These are phyloP conservation scores for Scomberomorus guttatus DNA, from an alignment of 2,797 vertebrate species.

Conservation along the genomic window DNA sequence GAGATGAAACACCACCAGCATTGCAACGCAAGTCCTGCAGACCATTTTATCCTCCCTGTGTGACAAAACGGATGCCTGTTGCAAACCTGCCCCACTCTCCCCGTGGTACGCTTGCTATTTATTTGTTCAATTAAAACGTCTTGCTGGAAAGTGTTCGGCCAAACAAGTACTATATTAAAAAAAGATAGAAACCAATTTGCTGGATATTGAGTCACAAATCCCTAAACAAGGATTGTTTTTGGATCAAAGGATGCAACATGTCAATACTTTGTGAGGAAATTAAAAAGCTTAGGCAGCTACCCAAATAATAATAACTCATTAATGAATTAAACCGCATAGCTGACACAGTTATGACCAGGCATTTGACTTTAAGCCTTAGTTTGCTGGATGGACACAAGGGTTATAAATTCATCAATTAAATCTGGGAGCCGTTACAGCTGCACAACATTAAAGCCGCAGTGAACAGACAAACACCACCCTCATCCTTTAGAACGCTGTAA, in stretches of 20 bases:
- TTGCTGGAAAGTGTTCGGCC: conserved; percentile 58
- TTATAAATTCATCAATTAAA: conserved; percentile 42
- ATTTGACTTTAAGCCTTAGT: neutral
- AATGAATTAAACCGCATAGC: conserved; percentile 22
- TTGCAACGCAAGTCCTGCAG: conserved; percentile 68
- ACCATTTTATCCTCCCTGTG: conserved; percentile 66
- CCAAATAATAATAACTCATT: neutral
- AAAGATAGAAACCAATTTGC: conserved; percentile 72
- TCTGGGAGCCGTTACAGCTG: conserved; percentile 30
- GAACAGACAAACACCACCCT: conserved; percentile 52
- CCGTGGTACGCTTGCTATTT: conserved; percentile 60
- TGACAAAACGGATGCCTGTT: conserved; percentile 68
- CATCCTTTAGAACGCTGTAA: conserved; percentile 51
- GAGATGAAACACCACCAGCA: conserved; percentile 73
- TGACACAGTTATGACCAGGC: neutral
- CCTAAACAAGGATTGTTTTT: conserved; percentile 54
- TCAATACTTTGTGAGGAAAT: conserved; percentile 5
- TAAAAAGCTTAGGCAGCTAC: neutral
- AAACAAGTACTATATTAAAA: conserved; percentile 67
- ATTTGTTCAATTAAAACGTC: conserved; percentile 77
- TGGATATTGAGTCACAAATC: conserved; percentile 65
- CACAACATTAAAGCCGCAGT: conserved; percentile 30
- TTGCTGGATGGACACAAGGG: conserved; percentile 1
- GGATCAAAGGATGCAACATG: conserved; percentile 33
- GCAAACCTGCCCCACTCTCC: conserved; percentile 56